phyloP scores from a whole-genome alignment of 1,140 invertebrate species.

The Solenopsis invicta region DNA sequence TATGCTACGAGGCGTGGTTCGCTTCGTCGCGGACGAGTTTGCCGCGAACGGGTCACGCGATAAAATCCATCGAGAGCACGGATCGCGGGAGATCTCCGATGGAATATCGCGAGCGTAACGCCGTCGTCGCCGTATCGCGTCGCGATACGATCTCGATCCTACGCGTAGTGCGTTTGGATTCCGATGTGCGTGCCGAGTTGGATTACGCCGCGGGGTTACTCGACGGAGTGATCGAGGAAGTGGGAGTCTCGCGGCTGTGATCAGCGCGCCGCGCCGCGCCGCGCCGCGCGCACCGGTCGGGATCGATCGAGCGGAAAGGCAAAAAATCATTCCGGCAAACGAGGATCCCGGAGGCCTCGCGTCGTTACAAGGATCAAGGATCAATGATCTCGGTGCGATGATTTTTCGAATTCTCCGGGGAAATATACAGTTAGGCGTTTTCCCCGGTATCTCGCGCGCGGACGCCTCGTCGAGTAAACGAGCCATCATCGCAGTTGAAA shows the following conservation, averaged over 20 bases:
- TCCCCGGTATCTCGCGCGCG: constrained; percentile 13
- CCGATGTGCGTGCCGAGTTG: constrained; percentile 56
- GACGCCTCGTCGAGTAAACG: background rate
- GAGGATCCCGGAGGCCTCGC: constrained; percentile 63
- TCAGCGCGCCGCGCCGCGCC: constrained; percentile 18
- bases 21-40: constrained; percentile 32
- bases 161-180: constrained; percentile 36
- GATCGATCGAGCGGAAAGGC: constrained; percentile 63
- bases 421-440: constrained; percentile 56
- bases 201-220: constrained; percentile 60
- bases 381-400: constrained; percentile 60
- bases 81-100: constrained; percentile 25
- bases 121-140: background rate
- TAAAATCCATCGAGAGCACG: constrained; percentile 23
- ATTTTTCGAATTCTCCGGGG: constrained; percentile 54
- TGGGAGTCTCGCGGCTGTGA: constrained; percentile 54
- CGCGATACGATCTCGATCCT: constrained; percentile 31
- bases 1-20: constrained; percentile 42
- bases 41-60: constrained; percentile 28
- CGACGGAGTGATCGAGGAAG: constrained; percentile 57
- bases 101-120: background rate
- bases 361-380: constrained; percentile 64
- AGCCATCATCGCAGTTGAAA: background rate
- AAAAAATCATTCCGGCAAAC: constrained; percentile 65
- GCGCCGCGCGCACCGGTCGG: constrained; percentile 38